Evolutionary conservation across 2,797 vertebrate species (phyloP), one percentile per base, ranked within the genome.

Genomic region (Trichosurus vulpecula): DNA sequence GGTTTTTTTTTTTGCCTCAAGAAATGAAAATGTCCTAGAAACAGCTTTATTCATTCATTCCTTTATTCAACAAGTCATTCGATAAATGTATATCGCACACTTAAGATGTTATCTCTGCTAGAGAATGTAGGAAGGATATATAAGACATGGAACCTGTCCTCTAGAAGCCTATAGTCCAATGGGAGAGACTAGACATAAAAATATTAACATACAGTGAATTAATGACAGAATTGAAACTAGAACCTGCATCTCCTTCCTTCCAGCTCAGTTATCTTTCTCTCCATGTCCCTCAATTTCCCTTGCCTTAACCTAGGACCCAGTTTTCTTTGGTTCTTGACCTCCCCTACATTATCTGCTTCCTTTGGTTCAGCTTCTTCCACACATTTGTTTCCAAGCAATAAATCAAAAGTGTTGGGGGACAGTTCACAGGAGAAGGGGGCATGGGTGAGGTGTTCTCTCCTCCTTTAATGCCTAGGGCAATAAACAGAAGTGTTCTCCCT

Each of bases 401-500:
- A 87, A 51, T 47, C 27, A 87, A 81, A 81, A 47, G 41, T 51
- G 41, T 47, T 51, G 74, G 74, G 41, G 74, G 74, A 81, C 74
- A 87, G 41, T 87, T 87, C 41, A 27, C 74, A 87, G 74, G 74
- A 87, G 25, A 25, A 25, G 74, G 41, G 74, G 41, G 74, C 25
- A 87, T 87, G n/a, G 22, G 22, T 87, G 74, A 81, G 74, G 74
- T 81, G 74, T 27, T 81, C 41, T 47, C 74, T 81, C n/a, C 41
- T 81, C 41, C 22, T 47, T 25, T 81, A 81, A 81, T 81, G 74
- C 74, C 74, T 51, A 55, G 90, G 91, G 90, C 56, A 97, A 61
- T 74, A 96, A 97, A 96, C 91, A 97, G 95, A 97, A 97, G 35
- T 58, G 0, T 0, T 30, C 97, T 97, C 92, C 52, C 87, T 92